phyloP scores from a whole-genome alignment of 2,113 vertebrate species.

The Mus spicilegus region DNA sequence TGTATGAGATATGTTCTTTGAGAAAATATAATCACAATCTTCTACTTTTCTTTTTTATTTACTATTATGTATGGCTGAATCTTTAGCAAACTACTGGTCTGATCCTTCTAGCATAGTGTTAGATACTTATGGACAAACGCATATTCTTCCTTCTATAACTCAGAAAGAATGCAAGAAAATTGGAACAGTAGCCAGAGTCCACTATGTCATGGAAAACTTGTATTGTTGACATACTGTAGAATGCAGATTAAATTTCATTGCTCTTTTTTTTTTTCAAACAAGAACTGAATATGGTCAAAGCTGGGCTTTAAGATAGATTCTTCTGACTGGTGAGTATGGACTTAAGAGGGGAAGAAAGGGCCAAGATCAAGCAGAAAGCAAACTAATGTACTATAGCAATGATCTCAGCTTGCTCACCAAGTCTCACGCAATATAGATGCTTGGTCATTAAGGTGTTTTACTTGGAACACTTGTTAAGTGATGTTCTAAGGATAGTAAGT shows the following conservation, averaged over 20 bases:
- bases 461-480: conserved; percentile 54
- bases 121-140: not conserved
- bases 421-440: conserved; percentile 53
- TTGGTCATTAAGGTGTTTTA: conserved; percentile 70
- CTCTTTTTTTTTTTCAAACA: not conserved
- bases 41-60: not conserved
- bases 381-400: conserved; percentile 41
- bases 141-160: conserved; percentile 46
- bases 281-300: not conserved
- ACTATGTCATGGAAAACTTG: not conserved
- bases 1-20: conserved; percentile 1
- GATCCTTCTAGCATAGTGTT: not conserved
- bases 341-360: conserved; percentile 49
- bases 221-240: not conserved
- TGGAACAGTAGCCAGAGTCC: not conserved
- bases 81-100: conserved; percentile 27
- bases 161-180: conserved; percentile 48
- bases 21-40: conserved; percentile 3
- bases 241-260: conserved; percentile 20
- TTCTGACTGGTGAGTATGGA: conserved; percentile 44
- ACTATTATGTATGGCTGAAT: not conserved
- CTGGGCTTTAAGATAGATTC: conserved; percentile 55
- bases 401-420: conserved; percentile 64
- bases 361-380: conserved; percentile 50
- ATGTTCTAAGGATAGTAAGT: conserved; percentile 64